phyloP scores from a whole-genome alignment of 2,888 invertebrate genomes.

The Lasioglossum calceatum region DNA sequence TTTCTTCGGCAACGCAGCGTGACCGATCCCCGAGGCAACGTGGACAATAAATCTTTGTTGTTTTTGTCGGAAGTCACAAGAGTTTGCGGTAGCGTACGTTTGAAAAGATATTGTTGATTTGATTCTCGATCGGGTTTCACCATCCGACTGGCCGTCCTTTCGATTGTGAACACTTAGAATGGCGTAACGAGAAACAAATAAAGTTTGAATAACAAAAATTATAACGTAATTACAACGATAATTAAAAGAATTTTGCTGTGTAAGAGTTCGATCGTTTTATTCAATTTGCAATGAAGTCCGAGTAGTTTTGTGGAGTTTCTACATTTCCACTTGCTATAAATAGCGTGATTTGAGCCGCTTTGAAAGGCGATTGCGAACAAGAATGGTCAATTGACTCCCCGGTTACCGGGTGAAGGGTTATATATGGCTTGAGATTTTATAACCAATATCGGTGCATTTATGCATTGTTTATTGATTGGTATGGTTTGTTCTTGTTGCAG shows the following conservation, averaged over 20 bases:
- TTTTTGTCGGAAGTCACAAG: not conserved
- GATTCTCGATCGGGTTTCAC: too few species aligned
- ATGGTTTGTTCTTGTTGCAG: conserved; percentile 46
- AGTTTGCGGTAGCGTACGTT: not conserved
- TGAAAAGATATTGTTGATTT: not conserved
- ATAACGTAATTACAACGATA: not conserved
- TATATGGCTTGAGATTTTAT: not conserved
- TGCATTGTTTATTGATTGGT: not conserved
- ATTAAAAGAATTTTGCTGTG: not conserved
- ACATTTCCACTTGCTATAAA: not conserved
- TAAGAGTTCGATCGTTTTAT: not conserved
- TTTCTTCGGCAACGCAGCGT: not conserved
- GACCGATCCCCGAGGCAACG: not conserved
- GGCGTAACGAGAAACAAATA: not conserved
- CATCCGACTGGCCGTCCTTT: too few species aligned
- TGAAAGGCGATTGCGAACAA: not conserved
- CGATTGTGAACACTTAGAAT: not conserved
- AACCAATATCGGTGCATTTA: not conserved
- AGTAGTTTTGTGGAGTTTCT: not conserved
- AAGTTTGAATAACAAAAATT: not conserved
- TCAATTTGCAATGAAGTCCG: not conserved
- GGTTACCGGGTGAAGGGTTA: not conserved
- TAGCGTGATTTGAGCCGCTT: not conserved
- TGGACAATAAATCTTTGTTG: conserved; percentile 10
- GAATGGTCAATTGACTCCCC: not conserved